Percentiles rank a stretch among this genome's conserved stretches.
These are phyloP conservation scores for Sternotherus odoratus DNA, from an alignment of 2,797 vertebrate genomes.

Conservation along the genomic window DNA sequence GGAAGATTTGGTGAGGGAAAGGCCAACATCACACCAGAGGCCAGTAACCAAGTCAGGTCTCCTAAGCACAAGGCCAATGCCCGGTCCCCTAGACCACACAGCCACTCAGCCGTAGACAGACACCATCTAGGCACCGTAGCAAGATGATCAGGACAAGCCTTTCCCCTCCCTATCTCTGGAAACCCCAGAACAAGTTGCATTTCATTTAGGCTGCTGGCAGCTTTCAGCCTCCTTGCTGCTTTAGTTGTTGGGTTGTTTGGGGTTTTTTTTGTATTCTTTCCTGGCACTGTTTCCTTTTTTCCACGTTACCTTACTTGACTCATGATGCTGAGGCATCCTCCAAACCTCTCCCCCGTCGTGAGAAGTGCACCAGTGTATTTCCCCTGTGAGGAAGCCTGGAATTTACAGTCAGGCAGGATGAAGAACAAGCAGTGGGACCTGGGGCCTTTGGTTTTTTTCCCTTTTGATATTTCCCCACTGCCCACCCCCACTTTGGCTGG, in stretches of 20 bases:
- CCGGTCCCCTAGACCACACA: background rate
- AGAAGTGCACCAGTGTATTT: slow-evolving; percentile 18
- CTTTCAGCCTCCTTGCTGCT: background rate
- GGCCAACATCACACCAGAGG: background rate
- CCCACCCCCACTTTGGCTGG: background rate
- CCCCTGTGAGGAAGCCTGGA: slow-evolving; percentile 29
- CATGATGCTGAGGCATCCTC: background rate
- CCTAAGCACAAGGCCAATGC: fast-evolving
- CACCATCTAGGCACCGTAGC: background rate
- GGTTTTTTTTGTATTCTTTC: background rate
- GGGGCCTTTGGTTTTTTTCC: background rate
- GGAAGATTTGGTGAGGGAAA: background rate
- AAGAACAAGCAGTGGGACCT: background rate
- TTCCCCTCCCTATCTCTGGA: background rate
- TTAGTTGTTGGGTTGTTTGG: background rate
- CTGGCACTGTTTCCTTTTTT: slow-evolving; percentile 2
- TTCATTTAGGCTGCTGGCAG: background rate
- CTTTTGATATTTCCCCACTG: slow-evolving; percentile 2
- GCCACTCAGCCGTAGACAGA: background rate
- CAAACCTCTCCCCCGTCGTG: slow-evolving; percentile 21
- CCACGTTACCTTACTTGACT: slow-evolving; percentile 31
- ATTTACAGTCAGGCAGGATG: slow-evolving; percentile 1
- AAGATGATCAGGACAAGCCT: background rate
- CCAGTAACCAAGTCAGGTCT: fast-evolving
- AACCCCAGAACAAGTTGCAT: background rate